phyloP scores from a whole-genome alignment of 2,888 invertebrate species.

The Metacarcinus magister region DNA sequence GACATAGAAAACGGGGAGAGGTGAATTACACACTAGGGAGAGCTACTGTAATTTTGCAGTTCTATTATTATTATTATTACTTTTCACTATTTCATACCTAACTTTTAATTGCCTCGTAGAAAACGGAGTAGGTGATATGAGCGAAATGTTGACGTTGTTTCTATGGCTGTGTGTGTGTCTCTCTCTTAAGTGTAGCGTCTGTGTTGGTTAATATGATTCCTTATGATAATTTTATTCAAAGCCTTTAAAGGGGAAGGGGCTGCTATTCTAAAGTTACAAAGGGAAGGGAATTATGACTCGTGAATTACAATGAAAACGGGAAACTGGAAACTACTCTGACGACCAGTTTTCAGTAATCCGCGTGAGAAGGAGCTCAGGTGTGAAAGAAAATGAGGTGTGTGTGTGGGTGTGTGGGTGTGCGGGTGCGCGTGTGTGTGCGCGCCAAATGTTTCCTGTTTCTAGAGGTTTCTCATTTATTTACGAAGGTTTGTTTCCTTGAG shows the following conservation, averaged over 20 bases:
- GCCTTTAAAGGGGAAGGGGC: slow-evolving; percentile 3
- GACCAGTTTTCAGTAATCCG: not conserved
- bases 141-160: not conserved
- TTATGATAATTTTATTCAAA: slow-evolving; percentile 62
- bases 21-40: not conserved
- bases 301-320: slow-evolving; percentile 59
- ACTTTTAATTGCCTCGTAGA: not conserved
- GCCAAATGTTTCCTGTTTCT: not conserved
- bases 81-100: not conserved
- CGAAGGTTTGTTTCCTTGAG: not conserved
- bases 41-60: not conserved
- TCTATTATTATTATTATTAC: not conserved
- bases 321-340: not conserved
- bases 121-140: not conserved
- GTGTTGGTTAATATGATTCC: not conserved
- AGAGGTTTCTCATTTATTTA: not conserved
- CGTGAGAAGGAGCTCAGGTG: slow-evolving; percentile 7
- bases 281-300: slow-evolving; percentile 33
- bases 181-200: not conserved
- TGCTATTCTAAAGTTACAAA: slow-evolving; percentile 29
- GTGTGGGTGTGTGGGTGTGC: not conserved
- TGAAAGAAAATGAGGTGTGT: not conserved
- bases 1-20: not conserved
- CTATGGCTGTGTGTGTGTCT: not conserved
- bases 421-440: no score